A percentile compares a stretch with the other conserved stretches of the same genome.
phyloP scores from a whole-genome alignment of 2,888 invertebrate genomes.

The Ochropleura leucogaster region DNA sequence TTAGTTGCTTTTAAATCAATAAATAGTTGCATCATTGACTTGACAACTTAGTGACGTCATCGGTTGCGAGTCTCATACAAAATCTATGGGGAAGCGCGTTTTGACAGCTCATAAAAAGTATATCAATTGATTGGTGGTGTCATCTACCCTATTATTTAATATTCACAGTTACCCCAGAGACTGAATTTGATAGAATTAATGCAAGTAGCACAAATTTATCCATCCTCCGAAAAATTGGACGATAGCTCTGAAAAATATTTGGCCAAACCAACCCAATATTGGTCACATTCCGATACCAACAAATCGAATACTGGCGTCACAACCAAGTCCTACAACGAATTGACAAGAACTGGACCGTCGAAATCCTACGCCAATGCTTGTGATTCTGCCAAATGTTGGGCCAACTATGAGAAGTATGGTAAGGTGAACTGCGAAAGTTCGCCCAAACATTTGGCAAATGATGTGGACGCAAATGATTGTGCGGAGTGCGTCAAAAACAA shows the following conservation, averaged over 20 bases:
- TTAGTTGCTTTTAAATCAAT: no score
- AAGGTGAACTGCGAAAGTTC: slow-evolving; percentile 40
- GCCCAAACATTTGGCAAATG: slow-evolving; percentile 48
- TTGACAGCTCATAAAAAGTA: no score
- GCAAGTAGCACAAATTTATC: slow-evolving; percentile 71
- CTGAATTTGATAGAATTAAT: slow-evolving; percentile 76
- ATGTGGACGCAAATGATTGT: slow-evolving; percentile 70
- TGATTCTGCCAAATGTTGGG: slow-evolving; percentile 63
- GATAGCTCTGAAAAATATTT: slow-evolving; percentile 60
- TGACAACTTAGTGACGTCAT: no score
- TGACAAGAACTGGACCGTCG: slow-evolving; percentile 52
- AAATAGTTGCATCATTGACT: no score
- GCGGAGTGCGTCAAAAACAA: slow-evolving; percentile 74
- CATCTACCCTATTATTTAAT: no score
- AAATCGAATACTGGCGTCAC: slow-evolving; percentile 22
- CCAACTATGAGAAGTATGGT: slow-evolving; percentile 51
- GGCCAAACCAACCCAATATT: slow-evolving; percentile 36
- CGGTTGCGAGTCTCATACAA: no score
- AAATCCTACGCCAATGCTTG: slow-evolving; percentile 62
- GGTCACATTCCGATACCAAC: slow-evolving; percentile 35
- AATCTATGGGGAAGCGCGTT: no score
- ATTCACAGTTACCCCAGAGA: slow-evolving; percentile 64
- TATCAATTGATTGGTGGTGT: no score
- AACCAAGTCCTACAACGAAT: slow-evolving; percentile 50
- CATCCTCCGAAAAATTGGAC: slow-evolving; percentile 66